Percentiles rank a stretch among this genome's conserved stretches.
Conservation (phyloP, 1,140 invertebrate genomes). For the Gryon sp. region DNA sequence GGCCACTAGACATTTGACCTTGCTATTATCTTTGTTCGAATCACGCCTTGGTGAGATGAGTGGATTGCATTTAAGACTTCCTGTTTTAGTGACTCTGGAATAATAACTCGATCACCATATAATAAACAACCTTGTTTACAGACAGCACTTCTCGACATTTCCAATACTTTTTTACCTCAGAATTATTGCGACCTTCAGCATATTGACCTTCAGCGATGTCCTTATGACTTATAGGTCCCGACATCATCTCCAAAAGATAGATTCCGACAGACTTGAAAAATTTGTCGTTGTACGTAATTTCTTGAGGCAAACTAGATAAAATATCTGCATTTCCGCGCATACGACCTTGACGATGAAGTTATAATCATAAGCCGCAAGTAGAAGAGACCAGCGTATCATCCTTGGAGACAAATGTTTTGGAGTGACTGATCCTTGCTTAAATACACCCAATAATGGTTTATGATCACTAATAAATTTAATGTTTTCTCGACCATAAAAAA, state of each 20-base stretch:
- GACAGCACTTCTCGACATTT: no score
- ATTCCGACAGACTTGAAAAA: conserved; percentile 9
- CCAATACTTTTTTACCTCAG: no score
- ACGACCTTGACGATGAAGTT: conserved; percentile 44
- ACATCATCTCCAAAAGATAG: conserved; percentile 2
- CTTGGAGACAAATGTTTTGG: conserved; percentile 49
- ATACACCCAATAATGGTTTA: conserved; percentile 58
- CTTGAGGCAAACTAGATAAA: conserved; percentile 2
- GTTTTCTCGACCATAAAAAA: conserved; percentile 21
- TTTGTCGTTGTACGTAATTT: background rate
- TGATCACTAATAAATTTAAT: conserved; percentile 54
- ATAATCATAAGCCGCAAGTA: conserved; percentile 55
- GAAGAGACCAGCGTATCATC: conserved; percentile 56
- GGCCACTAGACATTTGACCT: no score
- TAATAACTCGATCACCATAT: no score
- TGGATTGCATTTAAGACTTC: no score
- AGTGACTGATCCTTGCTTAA: conserved; percentile 8
- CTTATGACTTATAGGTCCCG: background rate
- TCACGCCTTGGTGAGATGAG: no score
- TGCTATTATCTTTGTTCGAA: no score
- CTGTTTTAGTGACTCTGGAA: no score
- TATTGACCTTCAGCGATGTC: background rate
- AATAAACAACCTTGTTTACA: no score
- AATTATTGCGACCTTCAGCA: no score
- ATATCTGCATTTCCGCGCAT: conserved; percentile 14